These are phyloP conservation scores for Timema cristinae DNA, from an alignment of 2,888 invertebrate species.

Conservation along the genomic window DNA sequence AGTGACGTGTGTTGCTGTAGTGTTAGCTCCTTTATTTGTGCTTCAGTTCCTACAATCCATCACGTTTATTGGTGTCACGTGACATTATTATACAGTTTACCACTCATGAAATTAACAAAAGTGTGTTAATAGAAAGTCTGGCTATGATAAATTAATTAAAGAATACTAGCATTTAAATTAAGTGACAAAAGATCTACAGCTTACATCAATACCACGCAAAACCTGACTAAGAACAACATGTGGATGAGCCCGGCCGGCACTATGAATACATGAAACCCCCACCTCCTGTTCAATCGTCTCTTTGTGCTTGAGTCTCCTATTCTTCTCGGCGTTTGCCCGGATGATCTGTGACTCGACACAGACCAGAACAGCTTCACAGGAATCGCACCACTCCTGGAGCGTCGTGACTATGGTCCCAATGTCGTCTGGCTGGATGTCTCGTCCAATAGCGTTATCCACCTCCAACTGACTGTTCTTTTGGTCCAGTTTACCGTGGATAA, in stretches of 20 bases:
- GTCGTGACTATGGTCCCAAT: constrained; percentile 76
- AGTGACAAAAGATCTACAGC: too few species aligned
- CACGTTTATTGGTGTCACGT: too few species aligned
- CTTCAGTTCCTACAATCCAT: too few species aligned
- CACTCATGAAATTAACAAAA: too few species aligned
- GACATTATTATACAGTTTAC: too few species aligned
- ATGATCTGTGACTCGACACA: constrained; percentile 88
- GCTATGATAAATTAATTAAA: too few species aligned
- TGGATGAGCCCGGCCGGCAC: background rate
- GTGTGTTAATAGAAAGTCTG: too few species aligned
- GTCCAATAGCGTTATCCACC: constrained; percentile 89
- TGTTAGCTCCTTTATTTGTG: too few species aligned
- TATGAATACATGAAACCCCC: constrained; percentile 33
- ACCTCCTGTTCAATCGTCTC: constrained; percentile 85
- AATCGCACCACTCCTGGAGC: constrained; percentile 82
- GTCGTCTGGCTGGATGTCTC: constrained; percentile 85
- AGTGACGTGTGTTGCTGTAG: too few species aligned
- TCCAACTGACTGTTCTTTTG: constrained; percentile 91
- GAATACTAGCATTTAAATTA: too few species aligned
- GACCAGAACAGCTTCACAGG: constrained; percentile 82
- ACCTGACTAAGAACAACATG: background rate
- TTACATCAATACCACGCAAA: too few species aligned
- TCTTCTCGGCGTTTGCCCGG: constrained; percentile 81
- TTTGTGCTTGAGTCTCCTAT: constrained; percentile 71
- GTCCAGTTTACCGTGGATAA: constrained; percentile 93